phyloP scores from a whole-genome alignment of 2,113 vertebrate genomes.

The Origma solitaria region DNA sequence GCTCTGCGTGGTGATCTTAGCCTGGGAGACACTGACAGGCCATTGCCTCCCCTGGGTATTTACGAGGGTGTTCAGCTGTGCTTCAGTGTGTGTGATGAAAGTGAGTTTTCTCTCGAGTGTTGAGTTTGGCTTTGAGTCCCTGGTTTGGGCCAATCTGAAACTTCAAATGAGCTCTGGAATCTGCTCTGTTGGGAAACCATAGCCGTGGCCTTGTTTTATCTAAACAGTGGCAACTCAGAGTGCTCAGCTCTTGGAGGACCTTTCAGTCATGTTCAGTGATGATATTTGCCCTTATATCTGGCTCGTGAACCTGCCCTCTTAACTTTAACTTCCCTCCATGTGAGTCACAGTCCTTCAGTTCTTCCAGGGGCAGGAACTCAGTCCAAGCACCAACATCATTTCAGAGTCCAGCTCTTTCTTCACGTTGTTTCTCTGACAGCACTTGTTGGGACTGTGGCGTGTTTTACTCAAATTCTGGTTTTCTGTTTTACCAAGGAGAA shows the following conservation, averaged over 20 bases:
- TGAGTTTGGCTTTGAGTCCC: neutral
- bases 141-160: neutral
- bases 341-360: neutral
- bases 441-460: neutral
- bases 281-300: neutral
- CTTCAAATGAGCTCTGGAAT: neutral
- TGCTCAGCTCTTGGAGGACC: neutral
- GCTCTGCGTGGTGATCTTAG: neutral
- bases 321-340: neutral
- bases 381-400: neutral
- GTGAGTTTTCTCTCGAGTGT: neutral
- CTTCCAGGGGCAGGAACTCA: neutral
- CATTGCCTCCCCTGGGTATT: neutral
- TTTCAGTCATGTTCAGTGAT: neutral
- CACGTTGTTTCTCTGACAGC: neutral
- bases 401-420: neutral
- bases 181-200: neutral
- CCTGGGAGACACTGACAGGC: neutral
- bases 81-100: neutral
- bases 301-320: neutral
- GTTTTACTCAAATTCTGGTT: conserved; percentile 21
- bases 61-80: neutral
- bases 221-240: neutral
- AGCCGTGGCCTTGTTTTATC: neutral
- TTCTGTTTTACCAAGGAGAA: conserved; percentile 20